phyloP scores from a whole-genome alignment of 1,140 invertebrate species.

The Drosophila virilis region DNA sequence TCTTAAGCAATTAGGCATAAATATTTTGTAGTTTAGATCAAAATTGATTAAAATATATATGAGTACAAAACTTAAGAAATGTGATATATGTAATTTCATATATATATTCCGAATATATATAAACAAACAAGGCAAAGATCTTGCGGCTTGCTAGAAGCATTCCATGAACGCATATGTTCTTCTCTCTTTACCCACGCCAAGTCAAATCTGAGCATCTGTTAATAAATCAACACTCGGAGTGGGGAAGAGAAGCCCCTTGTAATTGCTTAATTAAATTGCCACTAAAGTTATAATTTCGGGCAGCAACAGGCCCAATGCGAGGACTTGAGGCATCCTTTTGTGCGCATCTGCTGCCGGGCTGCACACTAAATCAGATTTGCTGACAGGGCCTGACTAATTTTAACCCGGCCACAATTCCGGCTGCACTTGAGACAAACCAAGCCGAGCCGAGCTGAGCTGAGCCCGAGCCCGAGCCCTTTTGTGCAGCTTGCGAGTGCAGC shows the following conservation, averaged over 20 bases:
- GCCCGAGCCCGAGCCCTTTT: conserved; percentile 29
- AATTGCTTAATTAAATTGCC: conserved; percentile 82
- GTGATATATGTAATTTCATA: neutral
- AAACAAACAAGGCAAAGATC: neutral
- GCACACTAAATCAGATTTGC: conserved; percentile 80
- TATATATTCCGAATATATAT: neutral
- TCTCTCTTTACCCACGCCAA: neutral
- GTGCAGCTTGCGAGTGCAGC: conserved; percentile 19
- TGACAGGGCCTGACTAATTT: conserved; percentile 81
- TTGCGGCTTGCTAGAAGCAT: neutral
- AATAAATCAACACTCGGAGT: conserved; percentile 65
- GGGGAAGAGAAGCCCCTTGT: conserved; percentile 58
- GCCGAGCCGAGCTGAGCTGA: too few species aligned
- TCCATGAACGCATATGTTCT: conserved; percentile 1
- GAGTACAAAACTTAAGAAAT: neutral
- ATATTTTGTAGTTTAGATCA: too few species aligned
- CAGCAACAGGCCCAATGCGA: conserved; percentile 15
- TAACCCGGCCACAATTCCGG: conserved; percentile 58
- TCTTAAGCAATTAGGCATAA: too few species aligned
- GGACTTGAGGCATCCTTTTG: conserved; percentile 25
- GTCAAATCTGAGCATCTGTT: conserved; percentile 21
- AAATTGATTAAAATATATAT: too few species aligned
- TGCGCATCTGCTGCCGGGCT: conserved; percentile 54
- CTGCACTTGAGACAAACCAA: conserved; percentile 50
- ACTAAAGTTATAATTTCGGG: conserved; percentile 75